These are phyloP conservation scores for Montipora foliosa DNA, from an alignment of 64 coral and sea anemone species.

Conservation along the genomic window DNA sequence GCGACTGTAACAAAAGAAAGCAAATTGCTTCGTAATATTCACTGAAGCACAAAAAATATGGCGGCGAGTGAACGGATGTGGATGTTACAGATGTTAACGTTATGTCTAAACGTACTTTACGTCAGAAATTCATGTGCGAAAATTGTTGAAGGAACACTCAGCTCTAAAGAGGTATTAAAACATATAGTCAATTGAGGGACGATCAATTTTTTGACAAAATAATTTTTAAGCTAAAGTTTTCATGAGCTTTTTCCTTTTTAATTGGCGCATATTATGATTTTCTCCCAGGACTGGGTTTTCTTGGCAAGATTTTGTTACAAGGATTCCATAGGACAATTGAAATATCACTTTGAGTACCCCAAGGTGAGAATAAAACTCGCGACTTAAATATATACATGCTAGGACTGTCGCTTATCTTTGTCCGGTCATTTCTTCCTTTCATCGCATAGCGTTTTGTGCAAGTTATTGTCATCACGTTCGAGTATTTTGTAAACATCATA, in stretches of 20 bases:
- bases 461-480: too few relatives aligned
- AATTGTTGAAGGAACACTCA: slow-evolving; percentile 21
- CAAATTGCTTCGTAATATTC: not conserved
- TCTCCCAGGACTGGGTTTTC: slow-evolving; percentile 81
- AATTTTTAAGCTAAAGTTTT: too few relatives aligned
- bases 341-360: slow-evolving; percentile 80
- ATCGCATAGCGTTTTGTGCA: too few relatives aligned
- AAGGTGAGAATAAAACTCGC: slow-evolving; percentile 41
- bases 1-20: not conserved
- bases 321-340: slow-evolving; percentile 79
- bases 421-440: too few relatives aligned
- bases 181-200: not conserved
- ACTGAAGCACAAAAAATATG: not conserved
- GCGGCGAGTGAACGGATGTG: not conserved
- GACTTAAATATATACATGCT: too few relatives aligned
- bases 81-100: not conserved
- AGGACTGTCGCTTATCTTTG: too few relatives aligned
- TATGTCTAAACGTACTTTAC: slow-evolving; percentile 1
- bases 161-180: not conserved
- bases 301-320: slow-evolving; percentile 93
- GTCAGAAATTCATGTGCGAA: not conserved
- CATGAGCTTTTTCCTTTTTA: too few relatives aligned
- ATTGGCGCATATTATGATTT: not conserved
- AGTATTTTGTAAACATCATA: too few relatives aligned
- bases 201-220: not conserved